Evolutionary conservation across 2,888 invertebrate genomes (phyloP).

Genomic region (Callinectes sapidus): DNA sequence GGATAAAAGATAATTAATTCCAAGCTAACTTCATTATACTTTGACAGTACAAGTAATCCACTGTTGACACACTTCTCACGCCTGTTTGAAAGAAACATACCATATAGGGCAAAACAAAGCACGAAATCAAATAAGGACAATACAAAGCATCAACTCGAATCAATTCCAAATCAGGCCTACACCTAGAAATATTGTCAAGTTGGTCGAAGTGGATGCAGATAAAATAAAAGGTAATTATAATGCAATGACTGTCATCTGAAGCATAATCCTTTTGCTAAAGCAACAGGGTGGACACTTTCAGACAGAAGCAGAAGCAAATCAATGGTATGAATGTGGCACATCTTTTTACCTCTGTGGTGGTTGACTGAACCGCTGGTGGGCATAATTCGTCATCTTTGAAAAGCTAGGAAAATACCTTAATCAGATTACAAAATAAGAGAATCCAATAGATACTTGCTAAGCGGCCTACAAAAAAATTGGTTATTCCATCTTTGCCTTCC

Average conservation of each 20-base stretch:
- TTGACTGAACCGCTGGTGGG: conserved; percentile 50
- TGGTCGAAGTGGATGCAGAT: neutral
- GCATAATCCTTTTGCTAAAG: conserved; percentile 20
- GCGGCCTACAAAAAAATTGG: neutral
- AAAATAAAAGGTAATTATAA: neutral
- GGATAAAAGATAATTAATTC: neutral
- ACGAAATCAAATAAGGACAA: too few species aligned
- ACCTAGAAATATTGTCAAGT: neutral
- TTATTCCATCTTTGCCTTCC: too few species aligned
- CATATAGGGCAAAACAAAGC: too few species aligned
- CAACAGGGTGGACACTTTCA: neutral
- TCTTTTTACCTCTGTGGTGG: conserved; percentile 54
- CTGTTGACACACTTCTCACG: too few species aligned
- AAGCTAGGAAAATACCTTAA: conserved; percentile 41
- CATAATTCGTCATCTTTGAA: conserved; percentile 57
- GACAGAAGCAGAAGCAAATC: conserved; percentile 3
- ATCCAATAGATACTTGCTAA: neutral
- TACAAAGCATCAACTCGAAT: too few species aligned
- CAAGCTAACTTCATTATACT: neutral
- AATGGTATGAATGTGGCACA: neutral
- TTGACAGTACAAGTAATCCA: too few species aligned
- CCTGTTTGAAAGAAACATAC: neutral
- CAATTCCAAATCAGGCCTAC: neutral
- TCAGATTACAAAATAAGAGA: conserved; percentile 27
- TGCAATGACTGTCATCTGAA: neutral